These are phyloP conservation scores for Epiblema foenella DNA, from an alignment of 2,888 invertebrate genomes.

Conservation along the genomic window DNA sequence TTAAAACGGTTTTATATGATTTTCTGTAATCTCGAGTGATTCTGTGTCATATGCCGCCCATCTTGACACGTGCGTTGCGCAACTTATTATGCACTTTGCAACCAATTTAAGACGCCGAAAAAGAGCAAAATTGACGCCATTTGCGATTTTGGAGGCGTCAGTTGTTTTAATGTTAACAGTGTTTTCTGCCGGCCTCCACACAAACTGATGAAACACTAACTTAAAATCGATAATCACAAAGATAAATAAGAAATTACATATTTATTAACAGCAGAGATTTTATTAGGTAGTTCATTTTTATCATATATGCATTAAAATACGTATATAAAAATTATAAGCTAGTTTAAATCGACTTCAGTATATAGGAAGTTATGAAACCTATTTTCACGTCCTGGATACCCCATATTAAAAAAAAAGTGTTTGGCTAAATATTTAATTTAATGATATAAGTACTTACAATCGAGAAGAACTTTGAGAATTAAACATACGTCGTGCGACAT, in stretches of 20 bases:
- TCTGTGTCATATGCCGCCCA: constrained; percentile 8
- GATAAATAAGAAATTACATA: background rate
- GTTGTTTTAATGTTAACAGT: constrained; percentile 4
- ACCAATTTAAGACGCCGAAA: constrained; percentile 23
- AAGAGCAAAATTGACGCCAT: constrained; percentile 29
- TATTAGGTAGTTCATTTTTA: too few species aligned
- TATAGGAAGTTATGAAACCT: too few species aligned
- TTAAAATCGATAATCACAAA: background rate
- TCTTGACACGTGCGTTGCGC: constrained; percentile 25
- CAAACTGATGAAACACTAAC: background rate
- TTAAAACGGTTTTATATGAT: constrained; percentile 25
- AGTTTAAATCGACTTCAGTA: too few species aligned
- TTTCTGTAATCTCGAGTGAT: constrained; percentile 25
- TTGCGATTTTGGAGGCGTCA: constrained; percentile 32
- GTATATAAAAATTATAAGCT: too few species aligned
- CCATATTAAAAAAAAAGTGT: too few species aligned
- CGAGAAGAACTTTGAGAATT: too few species aligned
- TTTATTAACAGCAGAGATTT: too few species aligned
- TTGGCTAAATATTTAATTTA: too few species aligned
- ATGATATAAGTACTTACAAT: too few species aligned
- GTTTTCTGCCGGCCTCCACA: constrained; percentile 12
- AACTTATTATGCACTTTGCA: constrained; percentile 34
- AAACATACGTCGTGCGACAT: too few species aligned
- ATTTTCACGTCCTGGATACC: too few species aligned
- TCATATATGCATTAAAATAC: too few species aligned